phyloP scores from a whole-genome alignment of 2,113 vertebrate species.

The Prinia subflava region DNA sequence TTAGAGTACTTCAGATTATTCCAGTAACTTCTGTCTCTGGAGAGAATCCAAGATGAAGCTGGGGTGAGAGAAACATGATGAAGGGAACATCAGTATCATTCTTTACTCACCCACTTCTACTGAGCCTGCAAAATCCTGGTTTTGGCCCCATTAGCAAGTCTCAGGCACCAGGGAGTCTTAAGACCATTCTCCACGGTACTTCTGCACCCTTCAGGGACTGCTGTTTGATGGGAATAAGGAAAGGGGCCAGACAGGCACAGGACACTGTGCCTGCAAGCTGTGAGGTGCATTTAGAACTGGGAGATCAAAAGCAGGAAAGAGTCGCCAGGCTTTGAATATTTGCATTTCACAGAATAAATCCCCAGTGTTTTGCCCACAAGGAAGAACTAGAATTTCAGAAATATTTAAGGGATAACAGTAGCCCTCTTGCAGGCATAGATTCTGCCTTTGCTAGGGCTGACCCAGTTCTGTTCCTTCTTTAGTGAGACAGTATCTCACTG shows the following conservation, averaged over 20 bases:
- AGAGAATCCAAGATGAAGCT: not conserved
- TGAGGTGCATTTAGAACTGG: not conserved
- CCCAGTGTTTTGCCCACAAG: not conserved
- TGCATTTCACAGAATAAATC: not conserved
- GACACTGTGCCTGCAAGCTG: not conserved
- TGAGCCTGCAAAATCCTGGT: not conserved
- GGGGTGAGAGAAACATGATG: not conserved
- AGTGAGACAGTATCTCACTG: not conserved
- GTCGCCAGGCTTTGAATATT: rapidly evolving
- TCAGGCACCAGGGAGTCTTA: not conserved
- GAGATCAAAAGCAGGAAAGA: not conserved
- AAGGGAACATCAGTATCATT: not conserved
- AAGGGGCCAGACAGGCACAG: not conserved
- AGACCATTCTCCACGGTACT: not conserved
- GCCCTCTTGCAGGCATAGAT: not conserved
- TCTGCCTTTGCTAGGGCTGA: not conserved
- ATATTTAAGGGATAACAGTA: not conserved
- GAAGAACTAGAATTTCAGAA: not conserved
- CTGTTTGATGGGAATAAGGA: not conserved
- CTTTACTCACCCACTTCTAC: not conserved
- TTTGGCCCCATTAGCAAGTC: not conserved
- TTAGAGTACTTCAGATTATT: not conserved
- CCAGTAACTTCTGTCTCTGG: not conserved
- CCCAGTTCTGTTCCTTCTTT: conserved; percentile 11
- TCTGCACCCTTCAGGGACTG: not conserved